phyloP scores from a whole-genome alignment of 2,797 vertebrate genomes.

The Acanthiza pusilla region DNA sequence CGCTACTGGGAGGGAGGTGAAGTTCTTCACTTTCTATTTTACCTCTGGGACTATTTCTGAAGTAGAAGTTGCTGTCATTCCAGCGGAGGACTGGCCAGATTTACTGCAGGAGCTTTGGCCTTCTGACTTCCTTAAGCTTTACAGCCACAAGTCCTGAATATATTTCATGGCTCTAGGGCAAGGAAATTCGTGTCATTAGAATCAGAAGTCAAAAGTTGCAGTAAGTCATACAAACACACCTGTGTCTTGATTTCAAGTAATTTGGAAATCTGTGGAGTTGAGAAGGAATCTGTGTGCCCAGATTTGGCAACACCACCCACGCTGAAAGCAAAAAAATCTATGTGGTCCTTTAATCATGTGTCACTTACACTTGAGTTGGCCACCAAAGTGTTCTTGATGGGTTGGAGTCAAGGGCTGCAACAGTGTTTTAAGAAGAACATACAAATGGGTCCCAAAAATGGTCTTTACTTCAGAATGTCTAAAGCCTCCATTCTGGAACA shows the following conservation, averaged over 20 bases:
- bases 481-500: not conserved
- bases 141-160: not conserved
- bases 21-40: not conserved
- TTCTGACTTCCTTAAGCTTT: slow-evolving; percentile 15
- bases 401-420: not conserved
- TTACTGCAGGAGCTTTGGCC: not conserved
- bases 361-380: not conserved
- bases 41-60: not conserved
- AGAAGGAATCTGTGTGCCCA: not conserved
- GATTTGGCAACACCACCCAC: not conserved
- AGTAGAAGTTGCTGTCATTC: not conserved
- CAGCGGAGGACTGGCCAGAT: not conserved
- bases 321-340: not conserved
- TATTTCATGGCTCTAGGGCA: not conserved
- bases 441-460: not conserved
- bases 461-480: not conserved
- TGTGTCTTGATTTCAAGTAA: not conserved
- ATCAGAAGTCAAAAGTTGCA: not conserved
- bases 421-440: not conserved
- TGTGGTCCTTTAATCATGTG: not conserved
- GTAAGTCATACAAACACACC: not conserved
- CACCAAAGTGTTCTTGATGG: not conserved
- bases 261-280: not conserved
- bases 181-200: not conserved
- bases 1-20: not conserved